Base-by-base conservation (phyloP, 2,797 vertebrate genomes). In the Allobates femoralis region DNA sequence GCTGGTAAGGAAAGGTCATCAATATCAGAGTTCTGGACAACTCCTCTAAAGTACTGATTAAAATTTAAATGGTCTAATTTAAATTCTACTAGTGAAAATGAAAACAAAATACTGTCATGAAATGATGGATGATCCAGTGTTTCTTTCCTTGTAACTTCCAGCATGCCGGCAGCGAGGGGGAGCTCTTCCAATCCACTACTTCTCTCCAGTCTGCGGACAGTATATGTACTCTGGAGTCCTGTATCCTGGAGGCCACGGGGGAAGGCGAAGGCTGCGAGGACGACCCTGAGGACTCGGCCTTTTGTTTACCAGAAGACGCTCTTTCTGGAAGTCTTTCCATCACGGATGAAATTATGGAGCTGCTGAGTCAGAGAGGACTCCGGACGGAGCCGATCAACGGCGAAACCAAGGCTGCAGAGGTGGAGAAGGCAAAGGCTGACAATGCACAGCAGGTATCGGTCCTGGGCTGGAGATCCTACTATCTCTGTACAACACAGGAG, bases 301-400 rank as follows among this genome's bases (percentile, higher is more conserved):
- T 90, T 69, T 77, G 67, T 4, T 34, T 85, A 19, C 53, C 88
- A 0, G 90, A 92, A 53, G 91, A 93, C 2, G 90, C 92, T 1
- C 92, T 95, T 6, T 94, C 94, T 0, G 85, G 90, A 3, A 90
- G 89, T n/a, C 89, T 97, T 28, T 98, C 97, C 58, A 97, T 97
- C 91, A 96, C 96, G 0, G 96, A 97, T 67, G 96, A 97, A 91
- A 97, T 97, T 89, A 93, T 97, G 92, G 94, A 97, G 89, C 93
- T 97, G 73, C 95, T 97, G 84, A 97, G 93, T 90, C 95, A 96
- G 91, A 95, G 95, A 83, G 90, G 91, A 37, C 90, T 93, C 37
- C 82, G 83, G 23, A 89, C 67, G 21, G 92, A 93, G 0, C 26
- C 90, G 37, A 91, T 92, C 87, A 84, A 92, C 90, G 46, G 3